Evolutionary conservation across 2,888 invertebrate genomes (phyloP).

Genomic region (Lasioglossum vierecki): DNA sequence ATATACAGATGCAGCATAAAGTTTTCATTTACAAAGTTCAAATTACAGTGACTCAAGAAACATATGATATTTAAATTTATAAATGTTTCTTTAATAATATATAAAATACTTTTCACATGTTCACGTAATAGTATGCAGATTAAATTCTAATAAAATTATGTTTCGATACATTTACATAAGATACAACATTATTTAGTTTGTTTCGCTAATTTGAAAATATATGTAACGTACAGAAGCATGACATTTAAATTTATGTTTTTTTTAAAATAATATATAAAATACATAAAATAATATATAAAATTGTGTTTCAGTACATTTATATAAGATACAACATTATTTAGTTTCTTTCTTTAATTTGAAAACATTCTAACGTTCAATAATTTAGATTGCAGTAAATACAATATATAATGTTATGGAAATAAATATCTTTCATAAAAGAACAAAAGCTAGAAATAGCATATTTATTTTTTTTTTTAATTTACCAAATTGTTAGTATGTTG

Average conservation of each 20-base stretch:
- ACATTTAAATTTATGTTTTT: too few relatives aligned
- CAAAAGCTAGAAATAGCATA: slow-evolving; percentile 18
- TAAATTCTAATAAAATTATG: neutral
- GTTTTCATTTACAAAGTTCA: slow-evolving; percentile 57
- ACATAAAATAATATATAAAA: neutral
- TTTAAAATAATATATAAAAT: too few relatives aligned
- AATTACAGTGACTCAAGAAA: slow-evolving; percentile 44
- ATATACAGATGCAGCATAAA: slow-evolving; percentile 52
- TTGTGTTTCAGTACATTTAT: neutral
- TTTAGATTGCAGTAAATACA: slow-evolving; percentile 7
- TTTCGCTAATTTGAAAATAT: neutral
- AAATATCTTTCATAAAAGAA: slow-evolving; percentile 5
- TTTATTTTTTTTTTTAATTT: slow-evolving; percentile 41
- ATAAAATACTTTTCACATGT: neutral
- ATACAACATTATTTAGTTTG: neutral
- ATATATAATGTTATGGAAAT: neutral
- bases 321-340: neutral
- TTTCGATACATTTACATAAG: neutral
- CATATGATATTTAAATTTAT: slow-evolving; percentile 13
- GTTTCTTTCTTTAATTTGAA: neutral
- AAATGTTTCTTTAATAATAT: neutral
- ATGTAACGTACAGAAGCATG: neutral
- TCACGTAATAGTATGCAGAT: neutral
- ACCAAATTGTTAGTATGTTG: slow-evolving; percentile 80
- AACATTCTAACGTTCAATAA: neutral